Base-by-base conservation (phyloP, 2,113 vertebrate species). In the Lagopus muta region DNA sequence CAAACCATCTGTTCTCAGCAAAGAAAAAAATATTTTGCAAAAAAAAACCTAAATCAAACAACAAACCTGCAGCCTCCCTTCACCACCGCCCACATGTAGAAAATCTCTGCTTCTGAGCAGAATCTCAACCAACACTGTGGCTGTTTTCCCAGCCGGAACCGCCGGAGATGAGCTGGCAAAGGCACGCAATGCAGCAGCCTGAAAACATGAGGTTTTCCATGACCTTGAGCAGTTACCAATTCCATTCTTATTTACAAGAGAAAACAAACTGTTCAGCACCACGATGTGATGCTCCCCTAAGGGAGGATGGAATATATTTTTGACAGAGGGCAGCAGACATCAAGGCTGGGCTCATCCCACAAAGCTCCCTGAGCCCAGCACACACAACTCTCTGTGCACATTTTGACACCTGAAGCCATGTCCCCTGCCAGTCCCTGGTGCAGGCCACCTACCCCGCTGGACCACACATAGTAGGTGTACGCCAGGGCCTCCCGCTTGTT, bases 381-480 rank as follows among this genome's bases (percentile, higher is more conserved):
- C 55, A 67, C 14, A 24, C 28, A 13, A 19, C 0, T 1, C 0
- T 1, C 38, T 70, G 55, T 0, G 1, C 2, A 17, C 1, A 0
- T 50, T 80, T 62, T 64, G 70, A 47, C 72, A 90, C 47, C 8
- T 0, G 1, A 55, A 92, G 36, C 27, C 18, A 45, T 2, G 2
- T 66, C 13, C 67, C 47, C 47, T 66, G 55, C 52, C 34, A 15
- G 3, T 36, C 40, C 79, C 79, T 50, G 1, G 55, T 2, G 1
- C 30, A 0, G 3, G 47, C 6, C 76, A 98, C 99, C 6, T 97
- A 99, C 99, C 97, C 97, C 98, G 1, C 98, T 99, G 95, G 98
- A 99, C 98, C 99, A 99, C 96, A 99, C 98, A 3, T 98, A 99
- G 97, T 98, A 98, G 34, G 98, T 98, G 42, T 99, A 99, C 89